Evolutionary conservation across 2,797 vertebrate species (phyloP), one percentile per base, ranked within the genome.

Genomic region (Lindbergichthys nudifrons): DNA sequence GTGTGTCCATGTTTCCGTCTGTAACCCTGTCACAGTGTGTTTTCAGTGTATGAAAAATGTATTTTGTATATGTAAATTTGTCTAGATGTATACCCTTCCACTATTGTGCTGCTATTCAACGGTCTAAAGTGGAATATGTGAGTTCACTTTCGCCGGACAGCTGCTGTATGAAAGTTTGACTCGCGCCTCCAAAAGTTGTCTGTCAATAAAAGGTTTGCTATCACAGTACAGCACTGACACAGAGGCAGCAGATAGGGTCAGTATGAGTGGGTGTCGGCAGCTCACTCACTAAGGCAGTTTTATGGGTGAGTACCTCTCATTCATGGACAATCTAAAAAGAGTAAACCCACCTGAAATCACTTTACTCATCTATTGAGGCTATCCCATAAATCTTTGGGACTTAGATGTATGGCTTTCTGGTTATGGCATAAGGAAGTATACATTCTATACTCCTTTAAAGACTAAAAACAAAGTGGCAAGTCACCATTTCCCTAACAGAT

Each of bases 221-320:
- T 68, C 43, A 19, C 15, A 54, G 36, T 5, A 45, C 32, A 79
- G 15, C 14, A 4, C 63, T 60, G 75, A 78, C 70, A 45, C 3
- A 2, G 26, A 54, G 70, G 56, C 51, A 45, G 57, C 26, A 61
- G 45, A 52, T 11, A 30, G 14, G 56, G 56, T 67, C 64, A 10
- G 21, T 6, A 12, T 13, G 14, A 69, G 51, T 66, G 54, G 58
- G 50, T 18, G 69, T 75, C 73, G 61, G 66, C 11, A n/a, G 53
- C 54, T 41, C 19, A 10, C 50, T 71, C 54, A 19, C 53, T 59
- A 46, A 65, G 61, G 23, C 50, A 18, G 10, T 56, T 74, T 81
- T 78, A 77, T 10, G 65, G 83, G 47, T 53, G 72, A 68, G 46
- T 67, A 84, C 71, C 21, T 67, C 23, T 51, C 50, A 19, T 61